Evolutionary conservation across 1,140 invertebrate species (phyloP), one percentile per base, ranked within the genome.

Genomic region (Sminthurinus signatus): DNA sequence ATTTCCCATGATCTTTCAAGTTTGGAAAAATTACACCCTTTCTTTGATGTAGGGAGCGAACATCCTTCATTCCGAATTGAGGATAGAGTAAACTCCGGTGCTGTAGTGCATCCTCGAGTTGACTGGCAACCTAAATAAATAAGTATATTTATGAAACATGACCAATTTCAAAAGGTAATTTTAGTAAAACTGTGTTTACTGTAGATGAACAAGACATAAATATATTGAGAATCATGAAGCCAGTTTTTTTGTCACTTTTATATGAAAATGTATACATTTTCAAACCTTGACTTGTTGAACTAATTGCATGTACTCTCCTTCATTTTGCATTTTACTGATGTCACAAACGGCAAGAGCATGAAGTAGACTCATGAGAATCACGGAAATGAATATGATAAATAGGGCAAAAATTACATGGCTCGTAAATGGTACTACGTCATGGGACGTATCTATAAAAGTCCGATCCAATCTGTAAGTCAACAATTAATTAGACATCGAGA

Each of bases 11-110:
- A 52, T 73, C 71, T 48, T 73, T 73, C 1, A 71, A 44, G 60
- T 73, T 73, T 17, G 71, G 71, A 48, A 71, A 73, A 23, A 73
- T 73, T 14, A 73, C 69, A 12, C 71, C 71, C 50, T 73, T 73
- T 17, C 71, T 29, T 32, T 71, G 68, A 44, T 73, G 68, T 1
- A 73, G 43, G 0, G 71, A 66, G 25, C 64, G 23, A 29, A 62
- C 50, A 29, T 73, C 69, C 39, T 56, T 58, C 61, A 70, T 67
- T 51, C 69, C 69, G 43, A 71, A 68, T 42, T 71, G 69, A 12
- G 71, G 71, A 31, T 73, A 73, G 2, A 73, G 62, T 39, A 71
- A 55, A 50, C 65, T 69, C 23, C 71, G 31, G 19, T 71, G 67
- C 42, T 73, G 66, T 3, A 73, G 42, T 17, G 69, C 69, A 50